phyloP scores from a whole-genome alignment of 2,113 vertebrate species.

The Thalassarche chlororhynchos region DNA sequence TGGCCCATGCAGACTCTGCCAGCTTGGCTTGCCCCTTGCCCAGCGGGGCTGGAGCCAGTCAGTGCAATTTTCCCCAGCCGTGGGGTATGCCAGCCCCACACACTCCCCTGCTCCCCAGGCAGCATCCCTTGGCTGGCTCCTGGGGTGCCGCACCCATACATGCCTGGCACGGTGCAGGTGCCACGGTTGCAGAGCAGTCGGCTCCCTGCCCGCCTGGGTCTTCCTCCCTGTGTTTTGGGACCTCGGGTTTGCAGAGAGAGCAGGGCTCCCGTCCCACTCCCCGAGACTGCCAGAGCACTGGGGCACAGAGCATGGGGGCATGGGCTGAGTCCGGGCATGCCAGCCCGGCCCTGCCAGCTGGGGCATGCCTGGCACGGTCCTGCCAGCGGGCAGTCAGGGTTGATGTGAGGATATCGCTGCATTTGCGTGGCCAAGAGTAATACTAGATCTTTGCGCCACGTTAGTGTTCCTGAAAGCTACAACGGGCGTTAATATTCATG shows the following conservation, averaged over 20 bases:
- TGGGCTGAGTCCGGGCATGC: background rate
- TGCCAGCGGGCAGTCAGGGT: background rate
- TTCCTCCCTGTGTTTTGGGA: background rate
- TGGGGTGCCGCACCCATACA: accelerated
- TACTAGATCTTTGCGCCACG: constrained; percentile 51
- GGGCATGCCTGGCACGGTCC: background rate
- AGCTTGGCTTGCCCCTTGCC: background rate
- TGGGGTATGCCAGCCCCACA: accelerated
- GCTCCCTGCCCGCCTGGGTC: background rate
- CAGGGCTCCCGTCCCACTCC: background rate
- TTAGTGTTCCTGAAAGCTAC: constrained; percentile 68
- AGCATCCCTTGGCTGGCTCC: background rate
- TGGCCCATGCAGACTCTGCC: background rate
- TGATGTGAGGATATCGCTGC: background rate
- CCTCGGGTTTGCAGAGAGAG: accelerated
- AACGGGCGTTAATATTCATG: constrained; percentile 71
- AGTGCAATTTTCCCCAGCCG: background rate
- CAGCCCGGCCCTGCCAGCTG: background rate
- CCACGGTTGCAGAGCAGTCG: accelerated
- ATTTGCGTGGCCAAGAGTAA: constrained; percentile 38
- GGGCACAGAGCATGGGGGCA: background rate
- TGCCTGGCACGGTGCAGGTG: background rate
- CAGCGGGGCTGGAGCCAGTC: background rate
- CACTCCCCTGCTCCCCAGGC: background rate
- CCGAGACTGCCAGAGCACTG: too few relatives aligned